phyloP scores from a whole-genome alignment of 2,888 invertebrate genomes.

The Ornithoptera alexandrae region DNA sequence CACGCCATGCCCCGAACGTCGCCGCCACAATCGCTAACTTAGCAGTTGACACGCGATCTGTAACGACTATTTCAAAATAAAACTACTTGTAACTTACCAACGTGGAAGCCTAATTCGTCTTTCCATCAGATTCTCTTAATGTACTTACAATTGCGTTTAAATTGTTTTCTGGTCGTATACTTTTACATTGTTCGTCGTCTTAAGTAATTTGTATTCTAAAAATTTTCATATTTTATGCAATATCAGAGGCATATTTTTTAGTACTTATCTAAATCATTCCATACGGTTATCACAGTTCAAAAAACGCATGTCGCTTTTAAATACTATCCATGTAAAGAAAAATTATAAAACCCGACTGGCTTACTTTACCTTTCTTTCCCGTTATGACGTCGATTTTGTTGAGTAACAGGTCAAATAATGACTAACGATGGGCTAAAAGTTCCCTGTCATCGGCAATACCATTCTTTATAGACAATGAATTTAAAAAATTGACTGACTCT shows the following conservation, averaged over 20 bases:
- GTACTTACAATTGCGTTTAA: conserved; percentile 8
- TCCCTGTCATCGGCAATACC: conserved; percentile 3
- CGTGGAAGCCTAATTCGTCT: conserved; percentile 18
- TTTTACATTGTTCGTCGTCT: neutral
- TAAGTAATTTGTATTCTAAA: neutral
- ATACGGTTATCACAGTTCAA: no score
- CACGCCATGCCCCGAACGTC: conserved; percentile 27
- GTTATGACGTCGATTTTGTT: conserved; percentile 9
- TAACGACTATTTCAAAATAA: conserved; percentile 22
- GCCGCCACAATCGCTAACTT: conserved; percentile 26
- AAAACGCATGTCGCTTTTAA: no score
- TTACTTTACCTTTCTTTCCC: conserved; percentile 7
- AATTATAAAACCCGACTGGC: no score
- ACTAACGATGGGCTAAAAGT: conserved; percentile 8
- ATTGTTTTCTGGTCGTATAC: conserved; percentile 17
- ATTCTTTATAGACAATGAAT: conserved; percentile 12
- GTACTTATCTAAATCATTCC: no score
- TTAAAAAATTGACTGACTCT: conserved; percentile 11
- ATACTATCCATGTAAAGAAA: no score
- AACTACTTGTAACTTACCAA: conserved; percentile 27
- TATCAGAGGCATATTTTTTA: neutral
- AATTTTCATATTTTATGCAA: neutral
- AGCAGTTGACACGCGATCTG: conserved; percentile 32
- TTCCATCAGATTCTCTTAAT: conserved; percentile 11
- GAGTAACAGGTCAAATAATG: conserved; percentile 22